A percentile compares a stretch with the other conserved stretches of the same genome.
Evolutionary conservation across 2,113 vertebrate genomes (phyloP).

Genomic region (Peromyscus leucopus): DNA sequence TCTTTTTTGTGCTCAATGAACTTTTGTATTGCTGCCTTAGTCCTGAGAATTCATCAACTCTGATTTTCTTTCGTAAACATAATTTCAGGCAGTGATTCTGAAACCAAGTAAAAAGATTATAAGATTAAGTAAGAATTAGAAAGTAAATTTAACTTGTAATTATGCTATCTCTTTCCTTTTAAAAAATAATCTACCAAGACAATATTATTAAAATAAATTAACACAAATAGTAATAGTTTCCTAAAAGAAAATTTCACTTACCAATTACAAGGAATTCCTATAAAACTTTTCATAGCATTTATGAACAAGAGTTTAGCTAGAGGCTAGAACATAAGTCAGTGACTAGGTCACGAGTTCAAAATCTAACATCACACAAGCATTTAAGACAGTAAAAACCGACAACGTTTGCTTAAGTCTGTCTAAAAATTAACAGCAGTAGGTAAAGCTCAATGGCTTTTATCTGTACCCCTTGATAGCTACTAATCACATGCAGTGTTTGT

Average conservation of each 20-base stretch:
- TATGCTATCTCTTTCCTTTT: not conserved
- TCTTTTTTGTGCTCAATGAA: constrained; percentile 5
- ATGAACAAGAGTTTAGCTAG: not conserved
- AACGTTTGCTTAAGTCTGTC: constrained; percentile 38
- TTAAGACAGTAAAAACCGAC: constrained; percentile 15
- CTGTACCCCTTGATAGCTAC: not conserved
- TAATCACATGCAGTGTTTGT: constrained; percentile 22
- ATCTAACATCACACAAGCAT: not conserved
- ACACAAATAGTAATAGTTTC: constrained; percentile 41
- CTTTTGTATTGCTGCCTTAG: not conserved
- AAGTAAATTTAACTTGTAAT: constrained; percentile 29
- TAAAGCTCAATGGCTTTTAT: constrained; percentile 39
- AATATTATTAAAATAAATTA: constrained; percentile 25
- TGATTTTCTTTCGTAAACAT: constrained; percentile 43
- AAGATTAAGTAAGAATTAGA: constrained; percentile 9
- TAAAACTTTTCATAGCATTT: constrained; percentile 19
- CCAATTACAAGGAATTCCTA: constrained; percentile 21
- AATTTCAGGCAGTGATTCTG: constrained; percentile 27
- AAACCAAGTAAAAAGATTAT: constrained; percentile 59
- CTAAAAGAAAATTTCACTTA: constrained; percentile 37
- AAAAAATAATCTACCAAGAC: constrained; percentile 7
- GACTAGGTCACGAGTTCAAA: not conserved
- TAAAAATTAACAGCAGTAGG: constrained; percentile 29
- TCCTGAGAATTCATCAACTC: constrained; percentile 52
- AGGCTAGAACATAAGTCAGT: not conserved